phyloP scores from a whole-genome alignment of 2,888 invertebrate genomes.

The Andrena fulva region DNA sequence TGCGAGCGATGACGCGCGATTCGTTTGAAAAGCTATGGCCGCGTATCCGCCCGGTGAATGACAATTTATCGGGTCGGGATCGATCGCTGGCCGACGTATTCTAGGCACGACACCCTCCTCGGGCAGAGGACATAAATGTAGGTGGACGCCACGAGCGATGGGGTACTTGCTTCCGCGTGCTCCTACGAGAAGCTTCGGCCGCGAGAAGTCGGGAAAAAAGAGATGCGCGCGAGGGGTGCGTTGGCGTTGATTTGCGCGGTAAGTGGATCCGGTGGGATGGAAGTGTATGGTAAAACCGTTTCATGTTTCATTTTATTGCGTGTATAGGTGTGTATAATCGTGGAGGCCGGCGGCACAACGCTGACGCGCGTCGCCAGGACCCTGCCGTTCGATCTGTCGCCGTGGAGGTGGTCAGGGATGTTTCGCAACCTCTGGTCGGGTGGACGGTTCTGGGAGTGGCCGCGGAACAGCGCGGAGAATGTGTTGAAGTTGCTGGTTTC shows the following conservation, averaged over 20 bases:
- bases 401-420: conserved; percentile 29
- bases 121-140: conserved; percentile 59
- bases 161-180: conserved; percentile 34
- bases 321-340: conserved; percentile 24
- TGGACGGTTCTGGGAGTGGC: conserved; percentile 44
- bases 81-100: conserved; percentile 53
- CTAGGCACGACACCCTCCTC: conserved; percentile 50
- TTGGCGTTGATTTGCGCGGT: conserved; percentile 48
- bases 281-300: neutral
- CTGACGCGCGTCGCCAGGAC: conserved; percentile 48
- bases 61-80: conserved; percentile 51
- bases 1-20: conserved; percentile 39
- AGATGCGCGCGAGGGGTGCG: conserved; percentile 38
- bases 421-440: conserved; percentile 32
- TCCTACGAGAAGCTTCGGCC: conserved; percentile 19
- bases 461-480: conserved; percentile 12
- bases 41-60: conserved; percentile 45
- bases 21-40: conserved; percentile 51
- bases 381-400: conserved; percentile 43
- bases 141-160: conserved; percentile 11
- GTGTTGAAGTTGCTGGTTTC: conserved; percentile 42
- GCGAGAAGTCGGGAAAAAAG: neutral
- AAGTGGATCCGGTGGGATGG: conserved; percentile 26
- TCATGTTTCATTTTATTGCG: conserved; percentile 23
- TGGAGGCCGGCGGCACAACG: conserved; percentile 15